phyloP scores from a whole-genome alignment of 1,140 invertebrate species.

The Archivesica marissinica region DNA sequence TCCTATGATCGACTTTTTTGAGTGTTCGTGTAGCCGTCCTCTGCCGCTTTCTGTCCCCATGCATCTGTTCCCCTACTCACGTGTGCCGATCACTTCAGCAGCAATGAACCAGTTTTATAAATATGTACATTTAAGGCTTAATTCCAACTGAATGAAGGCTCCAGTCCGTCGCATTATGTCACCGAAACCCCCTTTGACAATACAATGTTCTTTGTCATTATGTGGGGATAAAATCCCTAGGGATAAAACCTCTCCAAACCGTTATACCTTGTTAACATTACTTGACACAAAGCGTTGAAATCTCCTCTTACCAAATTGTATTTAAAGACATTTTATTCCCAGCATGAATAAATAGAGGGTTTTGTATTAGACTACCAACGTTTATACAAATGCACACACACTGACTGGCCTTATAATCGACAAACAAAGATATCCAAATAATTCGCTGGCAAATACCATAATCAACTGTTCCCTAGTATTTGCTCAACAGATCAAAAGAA shows the following conservation, averaged over 20 bases:
- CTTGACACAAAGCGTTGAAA: conserved; percentile 19
- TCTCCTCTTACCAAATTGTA: conserved; percentile 24
- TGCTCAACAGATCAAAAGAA: conserved; percentile 32
- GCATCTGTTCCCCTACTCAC: too few species aligned
- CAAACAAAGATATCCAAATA: conserved; percentile 19
- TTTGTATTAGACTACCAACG: not conserved
- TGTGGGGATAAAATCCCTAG: not conserved
- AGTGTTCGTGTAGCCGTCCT: too few species aligned
- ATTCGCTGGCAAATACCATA: conserved; percentile 27
- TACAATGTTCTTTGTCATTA: conserved; percentile 25
- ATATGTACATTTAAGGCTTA: too few species aligned
- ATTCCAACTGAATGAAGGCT: not conserved
- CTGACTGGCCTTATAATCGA: not conserved
- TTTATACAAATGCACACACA: conserved; percentile 17
- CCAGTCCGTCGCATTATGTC: not conserved
- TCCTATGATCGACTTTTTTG: too few species aligned
- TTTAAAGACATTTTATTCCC: conserved; percentile 15
- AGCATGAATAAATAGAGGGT: conserved; percentile 16
- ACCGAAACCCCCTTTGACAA: conserved; percentile 17
- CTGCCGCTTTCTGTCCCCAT: too few species aligned
- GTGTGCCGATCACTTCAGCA: too few species aligned
- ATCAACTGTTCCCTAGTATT: not conserved
- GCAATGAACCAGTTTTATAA: too few species aligned
- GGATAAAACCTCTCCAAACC: not conserved
- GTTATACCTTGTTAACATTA: conserved; percentile 22